Evolutionary conservation across 2,113 vertebrate species (phyloP).

Genomic region (Micromys minutus): DNA sequence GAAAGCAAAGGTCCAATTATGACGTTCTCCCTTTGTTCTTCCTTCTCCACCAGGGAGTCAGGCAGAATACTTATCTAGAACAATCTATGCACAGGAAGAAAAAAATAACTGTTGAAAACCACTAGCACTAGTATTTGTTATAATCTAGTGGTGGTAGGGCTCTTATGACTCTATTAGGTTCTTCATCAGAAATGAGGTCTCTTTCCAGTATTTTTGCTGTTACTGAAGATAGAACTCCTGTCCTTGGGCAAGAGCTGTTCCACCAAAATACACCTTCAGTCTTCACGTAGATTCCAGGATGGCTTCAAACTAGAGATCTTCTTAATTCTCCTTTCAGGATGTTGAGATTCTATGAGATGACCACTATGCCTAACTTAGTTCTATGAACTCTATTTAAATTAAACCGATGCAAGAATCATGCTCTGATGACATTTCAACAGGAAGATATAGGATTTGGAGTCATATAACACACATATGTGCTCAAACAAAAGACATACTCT

Average conservation of each 20-base stretch:
- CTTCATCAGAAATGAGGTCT: not conserved
- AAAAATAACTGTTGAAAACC: not conserved
- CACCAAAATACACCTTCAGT: not conserved
- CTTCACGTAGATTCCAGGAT: not conserved
- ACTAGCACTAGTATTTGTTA: not conserved
- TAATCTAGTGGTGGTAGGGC: not conserved
- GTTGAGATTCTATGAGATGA: not conserved
- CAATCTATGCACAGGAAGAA: not conserved
- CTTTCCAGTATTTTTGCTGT: not conserved
- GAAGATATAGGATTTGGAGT: not conserved
- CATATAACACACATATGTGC: not conserved
- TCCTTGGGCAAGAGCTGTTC: not conserved
- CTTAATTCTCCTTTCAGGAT: not conserved
- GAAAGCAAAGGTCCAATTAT: not conserved
- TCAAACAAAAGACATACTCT: not conserved
- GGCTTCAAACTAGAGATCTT: not conserved
- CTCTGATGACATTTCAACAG: not conserved
- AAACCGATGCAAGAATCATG: not conserved
- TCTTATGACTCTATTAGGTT: not conserved
- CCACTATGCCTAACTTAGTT: not conserved
- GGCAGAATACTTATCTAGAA: not conserved
- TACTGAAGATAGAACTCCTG: not conserved
- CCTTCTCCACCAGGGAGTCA: not conserved
- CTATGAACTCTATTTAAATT: not conserved
- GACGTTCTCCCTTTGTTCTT: not conserved